Evolutionary conservation across 2,113 vertebrate species (phyloP), one percentile per base, ranked within the genome.

Genomic region (Eulemur rufifrons): DNA sequence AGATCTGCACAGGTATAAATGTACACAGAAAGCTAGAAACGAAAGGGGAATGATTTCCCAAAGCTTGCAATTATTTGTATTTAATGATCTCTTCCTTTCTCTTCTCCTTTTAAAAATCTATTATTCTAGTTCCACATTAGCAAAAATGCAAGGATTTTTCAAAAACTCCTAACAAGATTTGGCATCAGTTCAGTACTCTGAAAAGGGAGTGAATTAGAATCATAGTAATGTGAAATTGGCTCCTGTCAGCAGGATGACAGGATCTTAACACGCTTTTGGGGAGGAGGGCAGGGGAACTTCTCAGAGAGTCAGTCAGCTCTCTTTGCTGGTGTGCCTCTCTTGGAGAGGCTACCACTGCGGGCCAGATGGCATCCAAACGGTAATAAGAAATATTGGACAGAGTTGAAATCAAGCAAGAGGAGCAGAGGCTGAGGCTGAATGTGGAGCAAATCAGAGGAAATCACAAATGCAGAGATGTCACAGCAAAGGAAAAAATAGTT

Each of bases 401-500:
- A 85, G 83, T 23, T 27, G 84, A 96, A 97, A 96, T 64, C 47
- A 37, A 89, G 95, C 0, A 0, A 90, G 86, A 91, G 86, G n/a
- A 86, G 91, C 74, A 50, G 88, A 95, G 94, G 96, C 92, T 89
- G 61, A 8, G 92, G 87, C 74, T 17, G 94, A 95, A 88, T n/a
- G 42, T 7, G 5, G 91, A 94, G 90, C 93, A 97, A 94, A 97
- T 89, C 85, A 82, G 85, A 97, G 89, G 90, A 87, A 86, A 73
- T 89, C 94, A 94, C 93, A 96, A 92, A 97, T 78, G 95, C 85
- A 89, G 95, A 91, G 89, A 96, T 96, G 94, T 97, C 96, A 97
- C 74, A 96, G 97, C 95, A 97, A 50, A 96, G 93, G 95, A 81
- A 95, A 97, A 98, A 97, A 97, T 54, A 97, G 94, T 89, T 86